phyloP scores from a whole-genome alignment of 2,888 invertebrate species.

The Zygothrica quintamaculata region DNA sequence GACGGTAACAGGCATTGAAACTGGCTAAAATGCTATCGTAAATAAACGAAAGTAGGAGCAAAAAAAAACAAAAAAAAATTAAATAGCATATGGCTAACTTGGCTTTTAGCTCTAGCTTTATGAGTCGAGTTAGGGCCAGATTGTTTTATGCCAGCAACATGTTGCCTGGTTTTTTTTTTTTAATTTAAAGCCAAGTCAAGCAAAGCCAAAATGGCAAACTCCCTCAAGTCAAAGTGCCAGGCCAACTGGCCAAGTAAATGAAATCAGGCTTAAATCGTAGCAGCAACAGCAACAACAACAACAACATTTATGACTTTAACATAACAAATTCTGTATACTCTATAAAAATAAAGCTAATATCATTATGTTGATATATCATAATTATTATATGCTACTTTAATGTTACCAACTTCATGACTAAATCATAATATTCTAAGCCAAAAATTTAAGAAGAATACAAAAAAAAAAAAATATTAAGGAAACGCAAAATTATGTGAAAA shows the following conservation, averaged over 20 bases:
- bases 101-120: constrained; percentile 24
- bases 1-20: neutral
- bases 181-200: constrained; percentile 43
- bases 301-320: constrained; percentile 1
- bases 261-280: constrained; percentile 14
- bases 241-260: constrained; percentile 50
- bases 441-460: constrained; percentile 28
- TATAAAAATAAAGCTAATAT: too few relatives aligned
- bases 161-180: constrained; percentile 26
- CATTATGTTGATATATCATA: too few relatives aligned
- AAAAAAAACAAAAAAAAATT: constrained; percentile 15
- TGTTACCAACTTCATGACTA: neutral
- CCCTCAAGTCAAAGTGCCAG: constrained; percentile 44
- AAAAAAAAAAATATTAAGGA: constrained; percentile 41
- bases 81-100: constrained; percentile 35
- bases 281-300: constrained; percentile 8
- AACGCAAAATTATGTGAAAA: constrained; percentile 59
- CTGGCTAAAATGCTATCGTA: constrained; percentile 31
- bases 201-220: constrained; percentile 33
- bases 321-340: neutral
- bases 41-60: constrained; percentile 27
- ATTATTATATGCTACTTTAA: too few relatives aligned
- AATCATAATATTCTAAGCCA: constrained; percentile 8
- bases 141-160: constrained; percentile 5
- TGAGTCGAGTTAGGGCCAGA: constrained; percentile 13